Evolutionary conservation across 2,797 vertebrate species (phyloP), one percentile per base, ranked within the genome.

Genomic region (Crocidura indochinensis): DNA sequence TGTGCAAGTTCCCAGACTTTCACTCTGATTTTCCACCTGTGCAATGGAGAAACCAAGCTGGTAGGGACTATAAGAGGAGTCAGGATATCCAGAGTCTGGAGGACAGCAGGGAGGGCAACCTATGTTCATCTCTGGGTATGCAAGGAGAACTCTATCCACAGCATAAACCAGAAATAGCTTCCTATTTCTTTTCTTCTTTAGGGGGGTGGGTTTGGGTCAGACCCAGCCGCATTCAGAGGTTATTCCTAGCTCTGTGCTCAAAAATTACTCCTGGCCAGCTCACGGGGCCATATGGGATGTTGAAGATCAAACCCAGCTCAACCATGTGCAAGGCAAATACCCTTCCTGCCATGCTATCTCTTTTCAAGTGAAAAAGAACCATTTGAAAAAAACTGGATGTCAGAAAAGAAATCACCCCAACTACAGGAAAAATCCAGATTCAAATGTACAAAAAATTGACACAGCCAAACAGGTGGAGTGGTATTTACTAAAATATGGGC

Each of bases 321-420:
- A 38, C 38, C 38, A 38, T 38, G 38, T 38, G 38, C 38, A 38
- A 38, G 38, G 38, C 38, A 38, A 38, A 38, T 38, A 5, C 38
- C 38, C 38, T 38, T 38, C 38, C 38, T 38, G 38, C 38, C 38
- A 38, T 38, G 38, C 74, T 31, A 17, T 19, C 68, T 38, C 53
- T 20, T 91, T 79, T 26, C 4, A 78, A 82, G 56, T 87, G 74
- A 81, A 89, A 26, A 89, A 89, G 60, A 1, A 56, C 9, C 38
- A 22, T 29, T 92, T 27, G 78, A 64, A 84, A 92, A 68, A 82
- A 85, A 11, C 29, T 9, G 38, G 19, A 56, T 88, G 38, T 83
- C 31, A 88, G 62, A 90, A 87, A 49, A 19, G 8, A 69, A 75
- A 51, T 64, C 11, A 68, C 6, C 29, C 72, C 10, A 78, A 1